Evolutionary conservation across 1,140 invertebrate genomes (phyloP), one percentile per base, ranked within the genome.

Genomic region (Ericerus pela): DNA sequence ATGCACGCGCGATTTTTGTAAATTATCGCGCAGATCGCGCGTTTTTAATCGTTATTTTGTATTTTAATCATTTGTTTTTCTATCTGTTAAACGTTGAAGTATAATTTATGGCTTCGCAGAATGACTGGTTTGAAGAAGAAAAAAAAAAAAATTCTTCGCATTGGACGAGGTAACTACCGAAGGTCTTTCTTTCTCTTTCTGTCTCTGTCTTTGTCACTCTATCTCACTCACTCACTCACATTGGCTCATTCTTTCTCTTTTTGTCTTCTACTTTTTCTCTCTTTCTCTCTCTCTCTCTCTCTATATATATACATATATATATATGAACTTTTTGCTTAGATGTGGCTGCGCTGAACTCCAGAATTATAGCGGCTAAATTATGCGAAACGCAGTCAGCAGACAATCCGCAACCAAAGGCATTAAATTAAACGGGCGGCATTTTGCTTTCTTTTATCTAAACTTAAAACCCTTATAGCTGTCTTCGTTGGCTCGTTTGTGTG

Each of bases 21-120:
- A 47, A 47, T 47, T 47, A 47, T 47, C 41, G 16, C 41, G 41
- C 22, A 47, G 41, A 47, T 47, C 41, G 41, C 41, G n/a, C n/a
- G 26, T 18, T 47, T 47, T 47, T 47, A 47, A 47, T 47, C 41
- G 41, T 47, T 47, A 47, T 47, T 47, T 47, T 47, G 41, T 47
- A 47, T 47, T 47, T 47, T 47, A 47, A 47, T 47, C 41, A 47
- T 47, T 47, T 47, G 41, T 47, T 47, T n/a, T 47, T 47, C 41
- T 47, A 47, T 47, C 41, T 47, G 41, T 47, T 47, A 47, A 47
- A 47, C 26, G 41, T 47, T 47, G 41, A 22, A 47, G 41, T 47
- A 47, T 47, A 47, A 47, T 47, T 47, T 47, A 47, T 47, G 41
- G 41, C 41, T 47, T 47, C 26, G 41, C 41, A 47, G 20, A 47